Evolutionary conservation across 2,113 vertebrate species (phyloP), one percentile per base, ranked within the genome.

Genomic region (Morone saxatilis): DNA sequence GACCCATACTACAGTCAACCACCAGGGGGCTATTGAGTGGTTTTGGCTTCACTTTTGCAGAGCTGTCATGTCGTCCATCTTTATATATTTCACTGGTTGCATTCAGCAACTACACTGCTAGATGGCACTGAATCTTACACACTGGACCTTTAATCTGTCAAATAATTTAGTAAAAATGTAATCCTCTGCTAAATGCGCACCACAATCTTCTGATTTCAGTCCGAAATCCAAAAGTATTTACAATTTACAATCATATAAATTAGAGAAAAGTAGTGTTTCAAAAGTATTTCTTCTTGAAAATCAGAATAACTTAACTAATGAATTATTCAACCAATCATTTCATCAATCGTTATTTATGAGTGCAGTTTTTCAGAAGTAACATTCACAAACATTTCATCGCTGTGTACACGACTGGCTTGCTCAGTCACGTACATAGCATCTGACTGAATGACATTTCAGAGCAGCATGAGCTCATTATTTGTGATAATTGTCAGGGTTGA

Each of bases 391-490:
- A 54, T 62, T 82, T 54, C 17, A 47, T 54, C 13, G 6, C 17
- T 45, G 13, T 69, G 57, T 47, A 9, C 0, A 1, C 67, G 61
- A 56, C 11, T 20, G 19, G 36, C 19, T 16, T 5, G 3, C 59
- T 77, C 51, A 80, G 17, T 48, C 53, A 1, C 14, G 1, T 7
- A 48, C 36, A 43, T 1, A n/a, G 45, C 51, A 77, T 48, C 25
- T n/a, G 76, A 74, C 19, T 51, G 54, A 80, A 61, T 22, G 40
- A 22, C 63, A 74, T 86, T 48, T 71, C 31, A 61, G 61, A 65
- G 12, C 17, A 53, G 67, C 53, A 41, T 9, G 63, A 48, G 62
- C 69, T 76, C 59, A 81, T 76, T 70, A 70, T 73, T 78, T 71
- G 61, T 69, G 61, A 61, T 71, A 48, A 89, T 63, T 63, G 61